Percentiles rank a stretch among this genome's conserved stretches.
These are phyloP conservation scores for Pavo muticus DNA, from an alignment of 2,113 vertebrate genomes.

Conservation along the genomic window DNA sequence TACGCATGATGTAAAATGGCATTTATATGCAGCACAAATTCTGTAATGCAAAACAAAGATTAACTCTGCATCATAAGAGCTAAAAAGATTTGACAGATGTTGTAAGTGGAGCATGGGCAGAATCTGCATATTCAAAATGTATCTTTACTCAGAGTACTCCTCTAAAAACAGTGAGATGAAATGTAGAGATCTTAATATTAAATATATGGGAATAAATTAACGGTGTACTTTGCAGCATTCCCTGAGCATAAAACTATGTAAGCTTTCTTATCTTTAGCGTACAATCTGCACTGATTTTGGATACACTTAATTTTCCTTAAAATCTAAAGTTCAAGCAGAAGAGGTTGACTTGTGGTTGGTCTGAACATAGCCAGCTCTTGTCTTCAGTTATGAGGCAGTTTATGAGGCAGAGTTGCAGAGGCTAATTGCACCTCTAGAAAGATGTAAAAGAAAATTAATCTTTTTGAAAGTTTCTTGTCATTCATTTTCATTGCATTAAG, in stretches of 20 bases:
- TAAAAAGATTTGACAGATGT: neutral
- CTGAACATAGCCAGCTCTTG: neutral
- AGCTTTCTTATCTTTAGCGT: neutral
- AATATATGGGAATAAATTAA: neutral
- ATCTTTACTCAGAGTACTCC: neutral
- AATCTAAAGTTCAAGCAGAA: neutral
- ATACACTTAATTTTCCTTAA: neutral
- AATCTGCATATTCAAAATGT: neutral
- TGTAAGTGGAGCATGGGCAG: neutral
- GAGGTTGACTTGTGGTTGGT: neutral
- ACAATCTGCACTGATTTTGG: neutral
- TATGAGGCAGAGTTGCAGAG: neutral
- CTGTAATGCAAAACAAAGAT: neutral
- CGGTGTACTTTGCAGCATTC: neutral
- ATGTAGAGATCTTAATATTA: neutral
- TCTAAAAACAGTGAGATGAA: neutral
- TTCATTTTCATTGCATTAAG: conserved; percentile 19
- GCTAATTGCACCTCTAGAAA: neutral
- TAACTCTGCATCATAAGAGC: neutral
- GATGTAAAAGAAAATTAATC: neutral
- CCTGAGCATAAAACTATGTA: neutral
- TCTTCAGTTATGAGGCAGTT: neutral
- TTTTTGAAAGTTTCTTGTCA: neutral
- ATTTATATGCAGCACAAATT: neutral
- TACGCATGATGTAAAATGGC: neutral